These are phyloP conservation scores for Mamestra brassicae DNA, from an alignment of 2,888 invertebrate genomes.

Conservation along the genomic window DNA sequence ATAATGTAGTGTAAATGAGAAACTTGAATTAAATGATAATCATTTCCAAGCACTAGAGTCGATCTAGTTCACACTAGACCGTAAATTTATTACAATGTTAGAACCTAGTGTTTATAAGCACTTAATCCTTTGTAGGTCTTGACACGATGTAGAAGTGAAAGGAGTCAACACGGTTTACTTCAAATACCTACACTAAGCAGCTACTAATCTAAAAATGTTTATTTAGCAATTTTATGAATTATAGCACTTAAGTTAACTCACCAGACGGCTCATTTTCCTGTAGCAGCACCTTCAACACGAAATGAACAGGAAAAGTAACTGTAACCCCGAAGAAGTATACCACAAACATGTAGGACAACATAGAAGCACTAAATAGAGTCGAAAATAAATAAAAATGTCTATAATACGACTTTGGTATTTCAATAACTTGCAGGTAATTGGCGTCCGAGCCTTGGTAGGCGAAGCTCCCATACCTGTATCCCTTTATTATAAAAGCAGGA, in stretches of 20 bases:
- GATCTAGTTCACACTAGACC: not conserved
- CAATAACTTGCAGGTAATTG: conserved; percentile 86
- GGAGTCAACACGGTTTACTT: conserved; percentile 23
- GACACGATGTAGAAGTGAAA: conserved; percentile 47
- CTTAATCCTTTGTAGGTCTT: not conserved
- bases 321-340: conserved; percentile 87
- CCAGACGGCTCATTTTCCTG: conserved; percentile 88
- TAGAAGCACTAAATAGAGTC: conserved; percentile 88
- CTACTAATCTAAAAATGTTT: not conserved
- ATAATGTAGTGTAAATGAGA: too few relatives aligned
- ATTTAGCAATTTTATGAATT: not conserved
- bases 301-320: conserved; percentile 87
- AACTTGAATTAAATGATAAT: too few relatives aligned
- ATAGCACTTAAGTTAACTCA: conserved; percentile 73
- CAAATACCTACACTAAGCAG: not conserved
- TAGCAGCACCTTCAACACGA: conserved; percentile 86
- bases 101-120: not conserved
- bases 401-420: conserved; percentile 95
- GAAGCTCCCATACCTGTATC: conserved; percentile 94
- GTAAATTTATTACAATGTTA: not conserved
- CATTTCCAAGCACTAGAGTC: too few relatives aligned
- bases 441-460: conserved; percentile 90
- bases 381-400: conserved; percentile 95
- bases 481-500: conserved; percentile 92
- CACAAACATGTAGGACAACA: conserved; percentile 86